Base-by-base conservation (phyloP, 1,140 invertebrate species). In the Panagrolaimus sp. region DNA sequence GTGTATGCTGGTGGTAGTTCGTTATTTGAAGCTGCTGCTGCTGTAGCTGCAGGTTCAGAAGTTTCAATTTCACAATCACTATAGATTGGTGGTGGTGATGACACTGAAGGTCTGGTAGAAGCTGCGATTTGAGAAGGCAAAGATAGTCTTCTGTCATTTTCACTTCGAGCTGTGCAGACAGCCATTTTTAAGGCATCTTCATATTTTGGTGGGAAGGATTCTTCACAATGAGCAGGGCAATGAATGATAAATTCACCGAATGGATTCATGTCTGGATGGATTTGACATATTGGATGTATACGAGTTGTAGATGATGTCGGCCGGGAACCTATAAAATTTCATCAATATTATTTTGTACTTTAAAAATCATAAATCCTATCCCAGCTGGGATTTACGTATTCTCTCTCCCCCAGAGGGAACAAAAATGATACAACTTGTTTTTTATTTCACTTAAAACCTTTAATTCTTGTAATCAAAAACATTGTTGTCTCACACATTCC, bases 101-200 rank as follows among this genome's bases (percentile, higher is more conserved):
- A 14, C 2, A 48, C 20, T 5, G 20, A 25, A 4, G 20, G 20
- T 5, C 51, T 1, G 9, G 27, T 11, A 16, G 20, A 14, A 4
- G 51, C 20, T 57, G 51, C 20, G 9, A 20, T 20, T 5, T 27
- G 51, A 23, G 51, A 57, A 4, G 51, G n/a, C 9, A 25, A 20
- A 20, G 51, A 25, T 27, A 27, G 11, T 5, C 20, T 25, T 20
- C 9, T 9, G 0, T 25, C 27, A 20, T 16, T 57, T 20, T 27
- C 51, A 57, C 51, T 57, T 57, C 51, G 11, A 5, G 9, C 51
- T 20, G 20, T n/a, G 11, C 1, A 1, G 0, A 27, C 20, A 11
- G 51, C 11, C 51, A 57, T n/a, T 16, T 57, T 57, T 1, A 57
- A 27, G n/a, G 51, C 51, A 16, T 57, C 51, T 57, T 57, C 51